Evolutionary conservation across 2,113 vertebrate genomes (phyloP).

Genomic region (Leptobrachium leishanense): DNA sequence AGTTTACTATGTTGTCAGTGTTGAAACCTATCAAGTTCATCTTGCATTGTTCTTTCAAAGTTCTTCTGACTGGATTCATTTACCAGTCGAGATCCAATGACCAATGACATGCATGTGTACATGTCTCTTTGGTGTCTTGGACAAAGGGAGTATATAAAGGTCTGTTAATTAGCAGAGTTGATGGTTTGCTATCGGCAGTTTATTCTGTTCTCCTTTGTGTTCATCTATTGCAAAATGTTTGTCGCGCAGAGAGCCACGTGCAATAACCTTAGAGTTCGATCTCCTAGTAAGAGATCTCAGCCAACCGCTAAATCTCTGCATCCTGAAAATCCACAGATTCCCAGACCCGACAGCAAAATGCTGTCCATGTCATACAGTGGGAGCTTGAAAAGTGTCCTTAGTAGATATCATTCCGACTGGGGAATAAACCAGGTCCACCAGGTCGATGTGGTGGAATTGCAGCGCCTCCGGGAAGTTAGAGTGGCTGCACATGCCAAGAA

Average conservation of each 20-base stretch:
- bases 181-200: constrained; percentile 38
- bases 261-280: constrained; percentile 51
- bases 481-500: constrained; percentile 86
- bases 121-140: constrained; percentile 32
- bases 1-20: constrained; percentile 59
- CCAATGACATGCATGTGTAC: constrained; percentile 65
- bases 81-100: constrained; percentile 56
- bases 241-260: constrained; percentile 50
- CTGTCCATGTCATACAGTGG: constrained; percentile 97
- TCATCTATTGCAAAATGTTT: constrained; percentile 61
- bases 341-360: constrained; percentile 78
- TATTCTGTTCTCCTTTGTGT: background rate
- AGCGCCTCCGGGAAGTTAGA: constrained; percentile 85
- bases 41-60: constrained; percentile 62
- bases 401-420: constrained; percentile 90
- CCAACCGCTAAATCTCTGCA: constrained; percentile 56
- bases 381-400: constrained; percentile 89
- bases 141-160: constrained; percentile 53
- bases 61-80: constrained; percentile 56
- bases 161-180: constrained; percentile 35
- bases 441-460: constrained; percentile 79
- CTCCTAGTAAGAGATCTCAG: constrained; percentile 52
- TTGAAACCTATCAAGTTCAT: constrained; percentile 57
- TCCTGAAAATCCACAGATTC: constrained; percentile 72
- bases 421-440: constrained; percentile 81